phyloP scores from a whole-genome alignment of 2,797 vertebrate genomes.

The Galaxias olidus region DNA sequence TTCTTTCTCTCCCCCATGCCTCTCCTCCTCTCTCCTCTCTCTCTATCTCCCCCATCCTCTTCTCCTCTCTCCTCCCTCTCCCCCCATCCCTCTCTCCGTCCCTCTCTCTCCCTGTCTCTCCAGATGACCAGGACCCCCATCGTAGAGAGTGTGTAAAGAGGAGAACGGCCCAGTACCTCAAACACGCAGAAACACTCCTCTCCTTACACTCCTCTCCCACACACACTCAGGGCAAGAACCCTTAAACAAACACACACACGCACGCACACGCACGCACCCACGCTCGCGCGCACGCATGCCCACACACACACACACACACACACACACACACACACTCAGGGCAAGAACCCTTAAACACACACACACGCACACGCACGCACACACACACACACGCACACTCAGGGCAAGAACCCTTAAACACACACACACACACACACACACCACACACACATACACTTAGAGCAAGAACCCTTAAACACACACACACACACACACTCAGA shows the following conservation, averaged over 20 bases:
- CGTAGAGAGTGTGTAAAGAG: slow-evolving; percentile 82
- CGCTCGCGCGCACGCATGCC: too few relatives aligned
- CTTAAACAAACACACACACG: slow-evolving; percentile 32
- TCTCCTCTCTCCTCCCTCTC: slow-evolving; percentile 11
- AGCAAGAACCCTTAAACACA: not conserved
- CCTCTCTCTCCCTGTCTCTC: slow-evolving; percentile 8
- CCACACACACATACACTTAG: not conserved
- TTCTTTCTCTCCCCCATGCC: not conserved
- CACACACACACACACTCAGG: too few relatives aligned
- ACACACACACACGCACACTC: slow-evolving; percentile 4
- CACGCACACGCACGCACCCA: slow-evolving; percentile 20
- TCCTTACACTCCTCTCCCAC: slow-evolving; percentile 61
- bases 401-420: too few relatives aligned
- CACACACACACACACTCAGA: slow-evolving; percentile 7
- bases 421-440: slow-evolving; percentile 9
- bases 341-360: slow-evolving; percentile 3
- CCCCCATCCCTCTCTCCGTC: not conserved
- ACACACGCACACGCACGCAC: not conserved
- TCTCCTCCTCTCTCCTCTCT: not conserved
- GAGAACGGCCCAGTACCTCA: slow-evolving; percentile 81
- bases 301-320: slow-evolving; percentile 21
- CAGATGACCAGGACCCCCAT: slow-evolving; percentile 78
- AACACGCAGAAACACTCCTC: slow-evolving; percentile 81
- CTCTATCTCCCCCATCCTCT: not conserved
- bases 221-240: slow-evolving; percentile 42